phyloP scores from a whole-genome alignment of 2,113 vertebrate species.

The Melanocharis versteri region DNA sequence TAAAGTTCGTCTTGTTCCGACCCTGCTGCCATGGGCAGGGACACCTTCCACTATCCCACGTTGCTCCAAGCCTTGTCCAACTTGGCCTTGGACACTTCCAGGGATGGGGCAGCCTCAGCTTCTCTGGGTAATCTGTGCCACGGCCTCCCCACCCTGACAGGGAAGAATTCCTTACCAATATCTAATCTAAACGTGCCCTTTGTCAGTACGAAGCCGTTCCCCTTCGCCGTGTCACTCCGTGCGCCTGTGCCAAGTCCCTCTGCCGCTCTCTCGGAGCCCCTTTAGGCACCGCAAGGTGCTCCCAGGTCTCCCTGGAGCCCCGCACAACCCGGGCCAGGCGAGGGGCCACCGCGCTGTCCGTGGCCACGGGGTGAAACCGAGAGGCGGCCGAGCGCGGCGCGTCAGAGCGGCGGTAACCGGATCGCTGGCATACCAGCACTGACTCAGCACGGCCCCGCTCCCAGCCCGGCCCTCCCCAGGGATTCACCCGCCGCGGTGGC shows the following conservation, averaged over 20 bases:
- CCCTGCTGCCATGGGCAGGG: too few relatives aligned
- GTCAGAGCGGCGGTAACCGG: not conserved
- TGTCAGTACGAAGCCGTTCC: not conserved
- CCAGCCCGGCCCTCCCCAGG: not conserved
- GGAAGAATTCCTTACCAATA: not conserved
- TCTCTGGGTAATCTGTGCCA: not conserved
- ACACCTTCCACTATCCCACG: not conserved
- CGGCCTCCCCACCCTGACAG: not conserved
- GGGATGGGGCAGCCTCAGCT: not conserved
- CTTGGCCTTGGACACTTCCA: not conserved
- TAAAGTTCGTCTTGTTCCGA: not conserved
- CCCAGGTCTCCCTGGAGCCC: not conserved
- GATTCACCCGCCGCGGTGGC: not conserved
- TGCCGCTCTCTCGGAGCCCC: not conserved
- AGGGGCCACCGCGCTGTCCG: fast-evolving
- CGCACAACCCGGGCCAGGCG: fast-evolving
- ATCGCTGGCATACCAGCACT: slow-evolving; percentile 37
- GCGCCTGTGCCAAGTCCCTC: not conserved
- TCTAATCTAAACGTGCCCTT: not conserved
- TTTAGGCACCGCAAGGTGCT: not conserved
- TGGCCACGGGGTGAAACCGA: not conserved
- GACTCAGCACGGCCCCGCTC: slow-evolving; percentile 28
- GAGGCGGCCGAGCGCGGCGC: not conserved
- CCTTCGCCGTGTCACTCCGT: not conserved
- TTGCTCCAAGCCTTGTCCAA: not conserved